Evolutionary conservation across 2,797 vertebrate species (phyloP).

Genomic region (Sarcophilus harrisii): DNA sequence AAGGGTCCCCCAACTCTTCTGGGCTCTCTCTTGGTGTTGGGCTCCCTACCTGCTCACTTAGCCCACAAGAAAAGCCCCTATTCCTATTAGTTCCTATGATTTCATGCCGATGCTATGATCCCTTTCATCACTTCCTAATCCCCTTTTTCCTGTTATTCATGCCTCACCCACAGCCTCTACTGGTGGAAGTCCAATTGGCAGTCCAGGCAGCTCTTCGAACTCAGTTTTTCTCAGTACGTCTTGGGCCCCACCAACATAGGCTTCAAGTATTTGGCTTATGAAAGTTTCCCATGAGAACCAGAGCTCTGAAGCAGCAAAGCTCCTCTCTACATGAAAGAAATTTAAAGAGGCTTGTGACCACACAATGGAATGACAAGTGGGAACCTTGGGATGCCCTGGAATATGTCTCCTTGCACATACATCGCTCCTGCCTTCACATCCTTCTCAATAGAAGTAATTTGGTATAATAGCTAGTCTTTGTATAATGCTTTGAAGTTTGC

Average conservation of each 20-base stretch:
- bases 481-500: neutral
- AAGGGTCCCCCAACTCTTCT: neutral
- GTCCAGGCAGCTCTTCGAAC: neutral
- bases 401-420: neutral
- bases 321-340: neutral
- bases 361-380: neutral
- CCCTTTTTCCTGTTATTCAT: neutral
- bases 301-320: neutral
- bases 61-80: neutral
- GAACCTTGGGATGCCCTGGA: neutral
- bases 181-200: neutral
- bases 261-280: conserved; percentile 49
- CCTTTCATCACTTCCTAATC: neutral
- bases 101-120: neutral
- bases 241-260: neutral
- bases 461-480: neutral
- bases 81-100: neutral
- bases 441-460: neutral
- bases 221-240: neutral
- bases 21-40: neutral
- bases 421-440: neutral
- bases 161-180: neutral
- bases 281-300: conserved; percentile 47
- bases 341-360: neutral
- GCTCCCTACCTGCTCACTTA: neutral